Conservation (phyloP, 2,797 vertebrate species). For the Manis pentadactyla region DNA sequence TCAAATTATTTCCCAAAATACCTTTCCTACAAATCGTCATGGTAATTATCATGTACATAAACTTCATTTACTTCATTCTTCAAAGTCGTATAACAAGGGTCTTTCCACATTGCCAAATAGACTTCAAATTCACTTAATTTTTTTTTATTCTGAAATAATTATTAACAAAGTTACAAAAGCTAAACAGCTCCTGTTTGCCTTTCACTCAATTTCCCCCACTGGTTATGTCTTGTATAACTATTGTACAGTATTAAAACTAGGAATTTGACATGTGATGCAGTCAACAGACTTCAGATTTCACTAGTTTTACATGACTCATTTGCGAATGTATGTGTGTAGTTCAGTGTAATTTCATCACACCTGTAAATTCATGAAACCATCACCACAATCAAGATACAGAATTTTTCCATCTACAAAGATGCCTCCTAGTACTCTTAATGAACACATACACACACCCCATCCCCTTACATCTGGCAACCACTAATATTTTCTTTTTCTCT, state of each 20-base stretch:
- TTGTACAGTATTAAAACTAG: fast-evolving
- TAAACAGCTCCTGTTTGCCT: background rate
- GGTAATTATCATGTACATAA: background rate
- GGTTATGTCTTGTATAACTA: background rate
- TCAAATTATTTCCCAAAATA: background rate
- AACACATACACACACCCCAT: too few species aligned
- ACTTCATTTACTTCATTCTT: background rate
- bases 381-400: background rate
- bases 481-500: background rate
- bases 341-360: too few species aligned
- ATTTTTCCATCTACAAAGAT: background rate
- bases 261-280: background rate
- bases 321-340: background rate
- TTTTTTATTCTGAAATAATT: background rate
- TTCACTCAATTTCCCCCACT: fast-evolving
- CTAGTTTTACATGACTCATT: background rate
- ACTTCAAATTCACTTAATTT: background rate
- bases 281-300: background rate
- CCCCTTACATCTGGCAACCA: background rate
- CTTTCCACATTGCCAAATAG: background rate
- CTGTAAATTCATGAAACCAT: background rate
- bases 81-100: background rate
- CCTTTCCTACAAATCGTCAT: background rate
- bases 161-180: background rate
- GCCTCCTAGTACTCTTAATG: background rate